These are phyloP conservation scores for Platyscapa corneri DNA, from an alignment of 1,140 invertebrate genomes.

Conservation along the genomic window DNA sequence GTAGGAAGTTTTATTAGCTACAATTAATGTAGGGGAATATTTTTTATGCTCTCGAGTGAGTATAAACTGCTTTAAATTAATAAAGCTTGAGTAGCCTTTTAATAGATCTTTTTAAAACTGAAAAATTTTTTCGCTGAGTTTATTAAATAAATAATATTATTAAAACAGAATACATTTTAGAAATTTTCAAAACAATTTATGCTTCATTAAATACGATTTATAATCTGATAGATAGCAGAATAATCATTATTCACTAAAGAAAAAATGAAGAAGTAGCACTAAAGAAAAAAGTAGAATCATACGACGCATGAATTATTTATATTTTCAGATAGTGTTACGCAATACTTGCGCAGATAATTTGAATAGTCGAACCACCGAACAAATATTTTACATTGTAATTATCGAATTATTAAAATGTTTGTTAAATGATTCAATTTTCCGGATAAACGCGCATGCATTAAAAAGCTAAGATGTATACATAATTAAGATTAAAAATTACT, in stretches of 20 bases:
- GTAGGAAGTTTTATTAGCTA: neutral
- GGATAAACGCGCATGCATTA: neutral
- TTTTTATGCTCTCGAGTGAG: neutral
- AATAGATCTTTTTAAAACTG: neutral
- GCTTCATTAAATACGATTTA: neutral
- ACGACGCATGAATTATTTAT: neutral
- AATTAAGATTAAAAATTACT: neutral
- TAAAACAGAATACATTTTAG: neutral
- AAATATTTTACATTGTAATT: neutral
- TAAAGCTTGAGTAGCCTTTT: neutral
- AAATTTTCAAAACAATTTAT: neutral
- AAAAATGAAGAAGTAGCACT: too few species aligned
- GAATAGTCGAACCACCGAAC: neutral
- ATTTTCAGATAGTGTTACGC: neutral
- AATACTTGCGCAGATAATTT: neutral
- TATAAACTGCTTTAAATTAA: neutral
- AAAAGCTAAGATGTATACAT: neutral
- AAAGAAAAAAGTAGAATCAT: too few species aligned
- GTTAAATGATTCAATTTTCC: neutral
- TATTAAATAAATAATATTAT: neutral
- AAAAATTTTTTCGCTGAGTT: too few species aligned
- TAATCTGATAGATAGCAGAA: too few species aligned
- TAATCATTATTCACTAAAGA: too few species aligned
- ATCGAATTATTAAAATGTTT: neutral
- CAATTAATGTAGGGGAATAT: neutral